phyloP scores from a whole-genome alignment of 2,113 vertebrate species.

The Martes martes region DNA sequence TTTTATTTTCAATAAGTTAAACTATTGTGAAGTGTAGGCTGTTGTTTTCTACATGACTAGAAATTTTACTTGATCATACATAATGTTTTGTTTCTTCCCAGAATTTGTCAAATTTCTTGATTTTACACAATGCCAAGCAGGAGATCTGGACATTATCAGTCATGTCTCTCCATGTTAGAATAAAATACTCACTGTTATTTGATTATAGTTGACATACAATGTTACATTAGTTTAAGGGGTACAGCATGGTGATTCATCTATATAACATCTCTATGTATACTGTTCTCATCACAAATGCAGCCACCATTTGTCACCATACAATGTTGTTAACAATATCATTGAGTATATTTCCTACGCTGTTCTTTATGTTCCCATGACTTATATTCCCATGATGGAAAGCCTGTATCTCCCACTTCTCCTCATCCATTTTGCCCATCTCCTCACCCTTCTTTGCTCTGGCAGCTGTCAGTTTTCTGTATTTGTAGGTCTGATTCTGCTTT shows the following conservation, averaged over 20 bases:
- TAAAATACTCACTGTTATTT: not conserved
- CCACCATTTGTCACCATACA: not conserved
- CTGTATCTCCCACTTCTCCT: not conserved
- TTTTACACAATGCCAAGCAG: not conserved
- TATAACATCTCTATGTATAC: not conserved
- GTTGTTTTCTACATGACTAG: not conserved
- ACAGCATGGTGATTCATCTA: not conserved
- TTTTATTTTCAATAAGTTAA: not conserved
- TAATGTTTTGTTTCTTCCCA: not conserved
- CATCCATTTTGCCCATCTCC: not conserved
- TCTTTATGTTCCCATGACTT: not conserved
- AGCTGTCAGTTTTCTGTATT: not conserved
- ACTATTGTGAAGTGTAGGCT: not conserved
- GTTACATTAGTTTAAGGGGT: not conserved
- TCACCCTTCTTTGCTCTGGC: not conserved
- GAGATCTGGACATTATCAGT: not conserved
- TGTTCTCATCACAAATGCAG: not conserved
- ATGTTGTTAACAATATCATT: not conserved
- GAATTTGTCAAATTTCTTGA: conserved; percentile 28
- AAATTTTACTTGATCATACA: not conserved
- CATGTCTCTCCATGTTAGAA: not conserved
- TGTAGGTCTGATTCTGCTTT: not conserved
- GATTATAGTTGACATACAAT: not conserved
- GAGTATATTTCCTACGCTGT: not conserved
- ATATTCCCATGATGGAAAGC: not conserved